A percentile compares a stretch with the other conserved stretches of the same genome.
Evolutionary conservation across 2,888 invertebrate species (phyloP).

Genomic region (Atrina japonica): DNA sequence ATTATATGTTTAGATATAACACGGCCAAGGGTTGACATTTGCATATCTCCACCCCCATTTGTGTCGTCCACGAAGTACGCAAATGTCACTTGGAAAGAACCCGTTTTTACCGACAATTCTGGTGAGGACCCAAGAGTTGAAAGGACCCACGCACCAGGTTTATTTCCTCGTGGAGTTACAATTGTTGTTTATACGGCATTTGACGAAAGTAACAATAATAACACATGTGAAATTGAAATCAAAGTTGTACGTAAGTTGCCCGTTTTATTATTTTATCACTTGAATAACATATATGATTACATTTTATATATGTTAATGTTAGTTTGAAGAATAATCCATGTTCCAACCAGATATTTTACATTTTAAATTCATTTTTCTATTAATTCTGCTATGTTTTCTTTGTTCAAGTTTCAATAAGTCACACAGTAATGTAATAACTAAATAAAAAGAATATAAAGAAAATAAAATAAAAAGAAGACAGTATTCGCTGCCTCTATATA

Average conservation of each 20-base stretch:
- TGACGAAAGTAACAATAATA: conserved; percentile 85
- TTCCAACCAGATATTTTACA: too few relatives aligned
- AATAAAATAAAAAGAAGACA: too few relatives aligned
- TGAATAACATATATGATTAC: not conserved
- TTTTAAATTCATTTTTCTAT: not conserved
- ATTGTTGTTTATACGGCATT: conserved; percentile 84
- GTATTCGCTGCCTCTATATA: too few relatives aligned
- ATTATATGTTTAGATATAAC: conserved; percentile 84
- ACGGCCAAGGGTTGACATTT: conserved; percentile 83
- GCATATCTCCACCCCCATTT: conserved; percentile 84
- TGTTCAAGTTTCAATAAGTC: too few relatives aligned
- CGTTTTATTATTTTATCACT: too few relatives aligned
- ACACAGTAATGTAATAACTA: too few relatives aligned
- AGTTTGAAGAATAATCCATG: too few relatives aligned
- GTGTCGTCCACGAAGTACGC: conserved; percentile 67
- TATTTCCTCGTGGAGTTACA: conserved; percentile 84
- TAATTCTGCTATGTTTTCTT: too few relatives aligned
- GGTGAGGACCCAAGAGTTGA: conserved; percentile 73
- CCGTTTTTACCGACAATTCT: conserved; percentile 84
- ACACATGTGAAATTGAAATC: conserved; percentile 84
- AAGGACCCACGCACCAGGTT: conserved; percentile 79
- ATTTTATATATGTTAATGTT: too few relatives aligned
- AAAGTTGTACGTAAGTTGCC: conserved; percentile 81
- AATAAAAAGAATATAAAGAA: too few relatives aligned
- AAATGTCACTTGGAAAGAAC: conserved; percentile 83